phyloP scores from a whole-genome alignment of 1,140 invertebrate genomes.

The Drosophila kikkawai region DNA sequence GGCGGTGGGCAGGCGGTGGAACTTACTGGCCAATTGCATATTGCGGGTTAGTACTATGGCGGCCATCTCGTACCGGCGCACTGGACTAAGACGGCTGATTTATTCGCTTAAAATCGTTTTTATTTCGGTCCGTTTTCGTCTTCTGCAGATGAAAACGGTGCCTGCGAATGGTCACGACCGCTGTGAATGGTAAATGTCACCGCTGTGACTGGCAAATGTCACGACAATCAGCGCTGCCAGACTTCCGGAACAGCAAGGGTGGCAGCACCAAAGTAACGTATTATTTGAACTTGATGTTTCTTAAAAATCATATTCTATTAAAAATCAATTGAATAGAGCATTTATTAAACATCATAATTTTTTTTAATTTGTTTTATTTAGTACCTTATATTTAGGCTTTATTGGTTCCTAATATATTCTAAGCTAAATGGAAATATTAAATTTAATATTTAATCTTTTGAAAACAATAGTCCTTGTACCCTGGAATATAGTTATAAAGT shows the following conservation, averaged over 20 bases:
- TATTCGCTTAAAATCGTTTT: slow-evolving; percentile 29
- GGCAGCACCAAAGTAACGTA: neutral
- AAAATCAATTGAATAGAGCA: neutral
- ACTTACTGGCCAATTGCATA: slow-evolving; percentile 81
- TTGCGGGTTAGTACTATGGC: slow-evolving; percentile 79
- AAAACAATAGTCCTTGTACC: neutral
- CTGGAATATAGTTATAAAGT: neutral
- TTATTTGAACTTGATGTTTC: neutral
- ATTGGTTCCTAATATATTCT: neutral
- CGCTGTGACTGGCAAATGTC: neutral
- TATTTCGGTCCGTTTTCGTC: slow-evolving; percentile 32
- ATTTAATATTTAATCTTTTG: neutral
- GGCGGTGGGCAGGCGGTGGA: neutral
- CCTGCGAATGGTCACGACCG: slow-evolving; percentile 10
- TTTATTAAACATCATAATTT: neutral
- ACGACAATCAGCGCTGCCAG: slow-evolving; percentile 1
- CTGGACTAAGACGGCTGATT: slow-evolving; percentile 23
- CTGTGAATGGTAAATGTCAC: neutral
- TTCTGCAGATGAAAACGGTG: slow-evolving; percentile 25
- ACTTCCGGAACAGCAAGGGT: neutral
- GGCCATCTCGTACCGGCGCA: slow-evolving; percentile 64
- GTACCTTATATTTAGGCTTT: neutral
- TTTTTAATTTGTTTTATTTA: neutral
- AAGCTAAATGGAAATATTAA: too few relatives aligned
- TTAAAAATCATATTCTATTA: neutral